Percentiles rank a stretch among this genome's conserved stretches.
These are phyloP conservation scores for Percina caprodes DNA, from an alignment of 2,113 vertebrate species.

Conservation along the genomic window DNA sequence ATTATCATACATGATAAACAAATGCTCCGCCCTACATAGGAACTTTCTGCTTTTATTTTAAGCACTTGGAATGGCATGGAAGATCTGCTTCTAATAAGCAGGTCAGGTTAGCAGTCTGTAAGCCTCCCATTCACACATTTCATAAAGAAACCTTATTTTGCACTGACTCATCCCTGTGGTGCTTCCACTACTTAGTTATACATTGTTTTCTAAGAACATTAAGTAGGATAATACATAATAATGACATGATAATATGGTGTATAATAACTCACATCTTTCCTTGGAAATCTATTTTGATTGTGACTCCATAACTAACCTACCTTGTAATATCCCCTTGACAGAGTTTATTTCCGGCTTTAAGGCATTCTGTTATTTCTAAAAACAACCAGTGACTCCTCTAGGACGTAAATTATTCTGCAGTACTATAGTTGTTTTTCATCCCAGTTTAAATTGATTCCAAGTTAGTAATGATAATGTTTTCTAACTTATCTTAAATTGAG, in stretches of 20 bases:
- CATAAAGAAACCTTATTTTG: not conserved
- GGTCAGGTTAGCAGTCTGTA: not conserved
- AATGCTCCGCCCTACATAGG: not conserved
- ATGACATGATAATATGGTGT: not conserved
- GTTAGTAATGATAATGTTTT: slow-evolving; percentile 2
- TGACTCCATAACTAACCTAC: not conserved
- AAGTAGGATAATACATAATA: not conserved
- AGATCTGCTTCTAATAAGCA: not conserved
- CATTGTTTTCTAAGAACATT: not conserved
- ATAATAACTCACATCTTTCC: not conserved
- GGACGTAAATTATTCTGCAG: not conserved
- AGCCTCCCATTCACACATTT: not conserved
- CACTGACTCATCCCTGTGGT: not conserved
- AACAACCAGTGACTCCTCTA: not conserved
- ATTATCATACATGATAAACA: not conserved
- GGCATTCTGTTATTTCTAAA: not conserved
- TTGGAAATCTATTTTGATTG: not conserved
- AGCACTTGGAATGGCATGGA: not conserved
- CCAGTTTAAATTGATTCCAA: slow-evolving; percentile 16
- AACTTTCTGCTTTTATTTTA: not conserved
- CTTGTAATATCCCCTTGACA: not conserved
- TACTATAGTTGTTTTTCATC: slow-evolving; percentile 7
- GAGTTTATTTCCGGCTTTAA: not conserved
- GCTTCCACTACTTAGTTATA: not conserved
- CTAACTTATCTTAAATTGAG: not conserved